phyloP scores from a whole-genome alignment of 2,113 vertebrate genomes.

The Todiramphus chloris region DNA sequence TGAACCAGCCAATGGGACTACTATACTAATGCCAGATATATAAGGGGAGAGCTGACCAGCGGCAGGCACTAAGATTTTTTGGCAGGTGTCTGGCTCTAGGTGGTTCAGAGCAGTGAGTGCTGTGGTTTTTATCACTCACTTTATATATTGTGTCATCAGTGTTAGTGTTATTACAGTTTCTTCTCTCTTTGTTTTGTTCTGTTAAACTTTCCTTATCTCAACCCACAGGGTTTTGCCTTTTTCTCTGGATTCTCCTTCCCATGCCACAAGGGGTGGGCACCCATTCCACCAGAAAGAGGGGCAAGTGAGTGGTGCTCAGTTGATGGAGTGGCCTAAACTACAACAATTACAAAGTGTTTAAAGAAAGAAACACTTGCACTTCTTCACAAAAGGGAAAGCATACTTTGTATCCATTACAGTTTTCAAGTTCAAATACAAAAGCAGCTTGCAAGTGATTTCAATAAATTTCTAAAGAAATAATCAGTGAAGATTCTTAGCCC shows the following conservation, averaged over 20 bases:
- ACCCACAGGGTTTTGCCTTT: not conserved
- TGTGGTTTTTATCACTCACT: not conserved
- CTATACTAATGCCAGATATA: too few species aligned
- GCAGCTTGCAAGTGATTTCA: not conserved
- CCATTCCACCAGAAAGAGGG: too few species aligned
- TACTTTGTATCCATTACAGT: not conserved
- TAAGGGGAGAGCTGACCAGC: too few species aligned
- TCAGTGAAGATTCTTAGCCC: not conserved
- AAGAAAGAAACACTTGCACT: not conserved
- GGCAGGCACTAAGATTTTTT: too few species aligned
- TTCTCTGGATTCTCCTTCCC: not conserved
- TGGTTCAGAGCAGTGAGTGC: not conserved
- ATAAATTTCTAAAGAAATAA: not conserved
- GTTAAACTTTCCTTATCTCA: not conserved
- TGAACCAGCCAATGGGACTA: too few species aligned
- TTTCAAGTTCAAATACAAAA: not conserved
- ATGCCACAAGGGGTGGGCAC: not conserved
- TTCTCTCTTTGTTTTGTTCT: not conserved
- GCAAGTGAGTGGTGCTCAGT: not conserved
- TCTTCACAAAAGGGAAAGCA: not conserved
- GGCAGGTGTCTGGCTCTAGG: not conserved
- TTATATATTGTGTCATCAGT: not conserved
- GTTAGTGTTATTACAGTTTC: not conserved
- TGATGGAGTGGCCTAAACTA: not conserved
- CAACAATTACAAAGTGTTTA: not conserved